Conservation (phyloP, 2,888 invertebrate species). For the Ichneumon xanthorius region DNA sequence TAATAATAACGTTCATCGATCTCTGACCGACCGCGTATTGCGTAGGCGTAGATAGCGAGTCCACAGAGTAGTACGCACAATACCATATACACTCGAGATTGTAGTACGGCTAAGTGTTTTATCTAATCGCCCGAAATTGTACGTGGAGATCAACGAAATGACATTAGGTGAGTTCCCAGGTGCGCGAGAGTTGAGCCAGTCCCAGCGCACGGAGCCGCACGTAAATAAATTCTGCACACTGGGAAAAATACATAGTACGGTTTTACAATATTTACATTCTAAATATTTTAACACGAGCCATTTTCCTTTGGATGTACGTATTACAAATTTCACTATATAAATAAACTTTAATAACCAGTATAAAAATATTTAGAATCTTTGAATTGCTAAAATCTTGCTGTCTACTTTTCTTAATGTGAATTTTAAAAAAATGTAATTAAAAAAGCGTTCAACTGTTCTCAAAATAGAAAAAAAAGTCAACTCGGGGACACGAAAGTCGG, state of each 20-base stretch:
- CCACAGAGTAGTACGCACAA: background rate
- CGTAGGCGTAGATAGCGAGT: background rate
- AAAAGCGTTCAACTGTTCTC: too few relatives aligned
- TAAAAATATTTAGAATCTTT: too few relatives aligned
- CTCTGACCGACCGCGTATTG: constrained; percentile 16
- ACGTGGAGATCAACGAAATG: background rate
- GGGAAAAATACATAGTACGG: background rate
- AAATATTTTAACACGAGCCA: too few relatives aligned
- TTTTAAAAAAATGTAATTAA: too few relatives aligned
- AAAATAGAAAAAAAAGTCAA: background rate
- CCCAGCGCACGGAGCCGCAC: background rate
- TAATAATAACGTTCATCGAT: constrained; percentile 28
- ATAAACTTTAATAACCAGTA: too few relatives aligned
- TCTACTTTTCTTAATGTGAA: too few relatives aligned
- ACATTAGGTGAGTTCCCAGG: background rate
- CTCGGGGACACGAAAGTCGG: too few relatives aligned
- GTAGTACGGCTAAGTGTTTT: background rate
- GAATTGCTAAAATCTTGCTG: too few relatives aligned
- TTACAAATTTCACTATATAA: too few relatives aligned
- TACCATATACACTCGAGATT: background rate
- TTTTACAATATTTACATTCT: too few relatives aligned
- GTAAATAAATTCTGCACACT: background rate
- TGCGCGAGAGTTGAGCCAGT: background rate
- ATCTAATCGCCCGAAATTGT: constrained; percentile 32
- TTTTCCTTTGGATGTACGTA: too few relatives aligned